A percentile compares a stretch with the other conserved stretches of the same genome.
phyloP scores from a whole-genome alignment of 2,888 invertebrate genomes.

The Calliopum simillimum region DNA sequence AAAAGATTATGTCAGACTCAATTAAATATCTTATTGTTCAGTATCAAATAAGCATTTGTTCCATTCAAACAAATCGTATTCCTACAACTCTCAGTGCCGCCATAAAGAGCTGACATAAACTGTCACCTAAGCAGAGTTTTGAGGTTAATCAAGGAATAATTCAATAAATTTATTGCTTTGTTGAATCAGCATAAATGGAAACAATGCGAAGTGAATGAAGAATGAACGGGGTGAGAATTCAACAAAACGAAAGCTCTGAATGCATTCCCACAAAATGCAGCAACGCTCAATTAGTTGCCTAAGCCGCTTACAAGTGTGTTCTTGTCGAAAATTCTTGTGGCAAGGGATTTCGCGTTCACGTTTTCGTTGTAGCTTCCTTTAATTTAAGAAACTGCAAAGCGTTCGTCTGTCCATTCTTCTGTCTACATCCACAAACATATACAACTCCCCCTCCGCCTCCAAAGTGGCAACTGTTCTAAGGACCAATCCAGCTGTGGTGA shows the following conservation, averaged over 20 bases:
- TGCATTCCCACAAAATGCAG: conserved; percentile 42
- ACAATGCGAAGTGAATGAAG: conserved; percentile 31
- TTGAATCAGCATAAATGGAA: neutral
- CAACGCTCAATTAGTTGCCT: conserved; percentile 55
- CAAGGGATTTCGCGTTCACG: too few relatives aligned
- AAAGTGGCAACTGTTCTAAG: too few relatives aligned
- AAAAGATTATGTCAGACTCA: too few relatives aligned
- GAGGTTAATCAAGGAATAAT: conserved; percentile 56
- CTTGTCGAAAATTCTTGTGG: neutral
- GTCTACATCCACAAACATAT: conserved; percentile 35
- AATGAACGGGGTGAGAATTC: neutral
- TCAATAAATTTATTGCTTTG: conserved; percentile 42
- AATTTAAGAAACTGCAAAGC: neutral
- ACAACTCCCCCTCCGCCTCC: too few relatives aligned
- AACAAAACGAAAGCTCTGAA: neutral
- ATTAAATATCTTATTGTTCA: too few relatives aligned
- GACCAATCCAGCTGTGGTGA: neutral
- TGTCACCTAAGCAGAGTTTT: conserved; percentile 41
- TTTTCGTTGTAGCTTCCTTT: neutral
- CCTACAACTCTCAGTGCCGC: too few relatives aligned
- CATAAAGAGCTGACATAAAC: too few relatives aligned
- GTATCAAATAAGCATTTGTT: too few relatives aligned
- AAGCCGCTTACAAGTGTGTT: conserved; percentile 23
- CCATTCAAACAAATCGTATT: too few relatives aligned
- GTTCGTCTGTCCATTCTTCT: conserved; percentile 21